Percentiles rank a stretch among this genome's conserved stretches.
These are phyloP conservation scores for Symphodus melops DNA, from an alignment of 2,113 vertebrate species.

Conservation along the genomic window DNA sequence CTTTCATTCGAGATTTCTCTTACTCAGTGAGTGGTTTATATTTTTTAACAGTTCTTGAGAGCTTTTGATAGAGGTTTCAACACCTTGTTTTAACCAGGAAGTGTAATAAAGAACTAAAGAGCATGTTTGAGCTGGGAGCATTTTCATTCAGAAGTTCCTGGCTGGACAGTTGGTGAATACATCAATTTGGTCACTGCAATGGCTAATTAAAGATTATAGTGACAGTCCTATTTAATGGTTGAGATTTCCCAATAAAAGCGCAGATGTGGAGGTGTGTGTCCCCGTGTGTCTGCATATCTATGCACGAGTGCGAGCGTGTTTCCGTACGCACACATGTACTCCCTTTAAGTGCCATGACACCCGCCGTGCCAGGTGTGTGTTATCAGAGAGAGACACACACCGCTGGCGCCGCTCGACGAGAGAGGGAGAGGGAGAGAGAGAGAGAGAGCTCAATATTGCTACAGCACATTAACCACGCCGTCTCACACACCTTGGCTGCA, in stretches of 20 bases:
- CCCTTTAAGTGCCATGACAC: slow-evolving; percentile 34
- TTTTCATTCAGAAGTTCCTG: slow-evolving; percentile 9
- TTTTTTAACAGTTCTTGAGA: slow-evolving; percentile 40
- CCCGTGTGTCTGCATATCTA: slow-evolving; percentile 2
- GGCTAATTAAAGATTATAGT: slow-evolving; percentile 59
- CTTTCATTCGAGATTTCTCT: slow-evolving; percentile 14
- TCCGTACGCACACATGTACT: slow-evolving; percentile 27
- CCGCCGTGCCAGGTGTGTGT: slow-evolving; percentile 66
- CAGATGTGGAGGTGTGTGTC: slow-evolving; percentile 40
- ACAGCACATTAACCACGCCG: slow-evolving; percentile 79
- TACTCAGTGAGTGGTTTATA: slow-evolving; percentile 24
- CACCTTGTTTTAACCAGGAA: slow-evolving; percentile 37
- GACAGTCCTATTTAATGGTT: slow-evolving; percentile 40
- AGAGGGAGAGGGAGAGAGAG: slow-evolving; percentile 14
- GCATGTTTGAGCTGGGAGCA: slow-evolving; percentile 8
- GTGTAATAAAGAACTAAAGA: slow-evolving; percentile 40
- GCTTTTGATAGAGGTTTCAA: slow-evolving; percentile 36
- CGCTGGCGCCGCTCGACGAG: slow-evolving; percentile 44
- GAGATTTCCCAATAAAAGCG: slow-evolving; percentile 36
- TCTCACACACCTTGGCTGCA: slow-evolving; percentile 56
- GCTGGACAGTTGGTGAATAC: slow-evolving; percentile 29
- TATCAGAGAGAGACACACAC: slow-evolving; percentile 55
- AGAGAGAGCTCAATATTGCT: slow-evolving; percentile 54
- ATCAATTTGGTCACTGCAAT: slow-evolving; percentile 18
- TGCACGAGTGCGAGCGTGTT: not conserved